Percentiles rank a stretch among this genome's conserved stretches.
phyloP scores from a whole-genome alignment of 2,113 vertebrate species.

The Oncorhynchus nerka region DNA sequence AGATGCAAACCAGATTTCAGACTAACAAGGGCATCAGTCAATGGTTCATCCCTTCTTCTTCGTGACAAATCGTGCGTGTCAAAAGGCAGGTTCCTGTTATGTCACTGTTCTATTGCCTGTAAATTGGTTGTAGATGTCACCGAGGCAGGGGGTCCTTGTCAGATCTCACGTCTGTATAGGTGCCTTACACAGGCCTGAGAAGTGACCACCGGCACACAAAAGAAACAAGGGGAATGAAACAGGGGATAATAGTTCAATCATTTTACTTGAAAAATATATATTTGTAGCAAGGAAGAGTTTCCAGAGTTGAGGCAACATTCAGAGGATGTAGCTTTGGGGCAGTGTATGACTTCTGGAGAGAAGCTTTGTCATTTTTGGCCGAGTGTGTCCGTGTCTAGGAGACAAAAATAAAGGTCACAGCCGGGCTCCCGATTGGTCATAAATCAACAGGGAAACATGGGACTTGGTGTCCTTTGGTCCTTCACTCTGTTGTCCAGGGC shows the following conservation, averaged over 20 bases:
- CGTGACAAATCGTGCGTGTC: not conserved
- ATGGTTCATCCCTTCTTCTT: too few relatives aligned
- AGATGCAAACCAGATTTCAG: not conserved
- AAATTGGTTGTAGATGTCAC: too few relatives aligned
- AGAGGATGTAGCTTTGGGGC: slow-evolving; percentile 61
- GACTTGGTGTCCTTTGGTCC: slow-evolving; percentile 68
- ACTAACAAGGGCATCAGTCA: not conserved
- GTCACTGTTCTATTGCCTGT: too few relatives aligned
- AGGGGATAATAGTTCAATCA: not conserved
- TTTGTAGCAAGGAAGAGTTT: slow-evolving; percentile 60
- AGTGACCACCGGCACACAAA: too few relatives aligned
- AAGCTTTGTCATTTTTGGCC: slow-evolving; percentile 74
- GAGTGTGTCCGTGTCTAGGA: slow-evolving; percentile 63
- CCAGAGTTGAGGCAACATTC: slow-evolving; percentile 56
- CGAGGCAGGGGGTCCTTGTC: too few relatives aligned
- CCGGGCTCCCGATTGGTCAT: slow-evolving; percentile 64
- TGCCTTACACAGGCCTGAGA: not conserved
- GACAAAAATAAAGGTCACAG: slow-evolving; percentile 74
- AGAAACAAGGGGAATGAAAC: too few relatives aligned
- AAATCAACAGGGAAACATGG: slow-evolving; percentile 74
- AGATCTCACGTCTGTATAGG: too few relatives aligned
- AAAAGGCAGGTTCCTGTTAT: not conserved
- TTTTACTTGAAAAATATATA: not conserved
- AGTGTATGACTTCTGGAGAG: slow-evolving; percentile 66
- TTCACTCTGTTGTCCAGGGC: slow-evolving; percentile 46